These are phyloP conservation scores for Castor canadensis DNA, from an alignment of 2,113 vertebrate genomes.

Conservation along the genomic window DNA sequence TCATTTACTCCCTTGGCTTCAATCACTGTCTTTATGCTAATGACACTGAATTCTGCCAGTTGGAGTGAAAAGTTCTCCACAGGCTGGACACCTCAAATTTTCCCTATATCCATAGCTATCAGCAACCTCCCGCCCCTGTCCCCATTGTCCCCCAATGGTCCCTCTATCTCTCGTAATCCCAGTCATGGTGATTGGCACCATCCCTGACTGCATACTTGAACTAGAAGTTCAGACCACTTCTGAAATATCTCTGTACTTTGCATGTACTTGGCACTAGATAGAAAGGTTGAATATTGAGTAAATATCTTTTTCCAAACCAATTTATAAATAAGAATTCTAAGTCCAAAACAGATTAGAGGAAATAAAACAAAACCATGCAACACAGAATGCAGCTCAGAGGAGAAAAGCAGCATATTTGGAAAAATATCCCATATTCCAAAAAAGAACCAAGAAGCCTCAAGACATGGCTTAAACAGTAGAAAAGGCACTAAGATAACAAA, in stretches of 20 bases:
- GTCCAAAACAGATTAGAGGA: background rate
- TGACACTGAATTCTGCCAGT: background rate
- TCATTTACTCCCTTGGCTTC: background rate
- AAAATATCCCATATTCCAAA: background rate
- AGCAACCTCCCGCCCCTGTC: background rate
- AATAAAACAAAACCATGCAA: background rate
- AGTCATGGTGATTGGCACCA: background rate
- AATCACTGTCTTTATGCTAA: background rate
- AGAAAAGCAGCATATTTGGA: background rate
- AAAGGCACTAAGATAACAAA: background rate
- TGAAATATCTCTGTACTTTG: background rate
- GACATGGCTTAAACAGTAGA: background rate
- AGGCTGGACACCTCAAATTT: background rate
- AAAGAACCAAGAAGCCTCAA: background rate
- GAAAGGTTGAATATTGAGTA: background rate
- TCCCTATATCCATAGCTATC: background rate
- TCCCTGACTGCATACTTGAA: background rate
- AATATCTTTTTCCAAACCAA: background rate
- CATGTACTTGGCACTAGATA: background rate
- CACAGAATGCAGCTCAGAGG: background rate
- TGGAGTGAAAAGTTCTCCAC: background rate
- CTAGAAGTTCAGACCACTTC: background rate
- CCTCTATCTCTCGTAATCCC: background rate
- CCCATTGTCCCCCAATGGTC: rapidly evolving
- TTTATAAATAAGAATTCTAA: conserved; percentile 8